Conservation (phyloP, 2,888 invertebrate genomes). For the Ethmia dodecea region DNA sequence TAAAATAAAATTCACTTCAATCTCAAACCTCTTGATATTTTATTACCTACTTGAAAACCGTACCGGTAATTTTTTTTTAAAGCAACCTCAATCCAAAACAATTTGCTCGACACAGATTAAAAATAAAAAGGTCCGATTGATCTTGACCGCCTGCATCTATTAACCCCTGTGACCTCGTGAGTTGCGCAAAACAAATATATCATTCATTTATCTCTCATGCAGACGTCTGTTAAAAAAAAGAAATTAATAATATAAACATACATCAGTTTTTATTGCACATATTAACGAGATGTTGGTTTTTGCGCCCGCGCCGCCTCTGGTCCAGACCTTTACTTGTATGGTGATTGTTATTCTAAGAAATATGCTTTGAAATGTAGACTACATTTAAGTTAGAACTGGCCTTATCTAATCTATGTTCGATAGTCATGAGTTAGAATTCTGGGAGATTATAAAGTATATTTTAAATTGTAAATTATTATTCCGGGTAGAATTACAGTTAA, state of each 20-base stretch:
- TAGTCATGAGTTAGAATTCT: no score
- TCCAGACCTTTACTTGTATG: slow-evolving; percentile 4
- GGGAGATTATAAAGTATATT: no score
- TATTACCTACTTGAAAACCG: no score
- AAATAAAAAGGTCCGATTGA: background rate
- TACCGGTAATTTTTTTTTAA: no score
- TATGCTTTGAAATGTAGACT: slow-evolving; percentile 20
- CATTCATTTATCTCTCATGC: slow-evolving; percentile 1
- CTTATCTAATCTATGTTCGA: no score
- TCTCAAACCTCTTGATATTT: no score
- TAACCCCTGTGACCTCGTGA: background rate
- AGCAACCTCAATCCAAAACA: no score
- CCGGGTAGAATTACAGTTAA: no score
- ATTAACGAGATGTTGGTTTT: slow-evolving; percentile 17
- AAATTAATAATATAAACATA: slow-evolving; percentile 12
- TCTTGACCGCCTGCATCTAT: background rate
- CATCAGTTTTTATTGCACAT: slow-evolving; percentile 13
- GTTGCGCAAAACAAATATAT: slow-evolving; percentile 11
- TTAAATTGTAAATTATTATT: no score
- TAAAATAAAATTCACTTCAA: no score
- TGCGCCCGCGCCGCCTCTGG: background rate
- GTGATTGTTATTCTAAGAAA: slow-evolving; percentile 31
- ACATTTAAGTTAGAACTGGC: slow-evolving; percentile 8
- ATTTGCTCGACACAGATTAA: no score
- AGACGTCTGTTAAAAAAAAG: slow-evolving; percentile 5